Base-by-base conservation (phyloP, 2,797 vertebrate species). In the Phalanger gymnotis region DNA sequence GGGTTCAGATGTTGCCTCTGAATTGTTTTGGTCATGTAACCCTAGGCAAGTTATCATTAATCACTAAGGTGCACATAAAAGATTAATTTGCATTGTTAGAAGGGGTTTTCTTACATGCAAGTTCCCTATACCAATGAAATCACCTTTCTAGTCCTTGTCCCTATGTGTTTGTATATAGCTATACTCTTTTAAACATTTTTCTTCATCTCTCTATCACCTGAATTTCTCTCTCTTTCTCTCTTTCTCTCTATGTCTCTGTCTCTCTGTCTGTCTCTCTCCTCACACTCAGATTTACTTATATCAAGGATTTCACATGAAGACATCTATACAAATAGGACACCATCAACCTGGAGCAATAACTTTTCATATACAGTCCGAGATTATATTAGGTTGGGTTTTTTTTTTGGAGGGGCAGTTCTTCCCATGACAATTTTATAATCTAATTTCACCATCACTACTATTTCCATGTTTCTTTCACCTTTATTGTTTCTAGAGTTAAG, bases 351-450 rank as follows among this genome's bases (percentile, higher is more conserved):
- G 4, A 4, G 56, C 31, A 91, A 92, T 27, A 51, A 51, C 2
- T 95, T 93, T 40, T 57, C 27, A 81, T 2, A 81, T 55, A 94
- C 10, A 97, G 94, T 0, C 0, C 54, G 87, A 92, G 57, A 53
- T 53, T 14, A 22, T 30, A 40, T 0, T 92, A 53, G 19, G 22
- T 54, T 25, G 73, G n/a, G n/a, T n/a, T 4, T 51, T 51, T 61
- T 14, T 91, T 95, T 96, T 90, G 2, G 73, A 81, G 13, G 22
- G 95, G 53, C 30, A 30, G 40, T 3, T 52, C 3, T 92, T 56
- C 73, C 90, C 40, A 31, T 87, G 73, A 87, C 34, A 92, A 56
- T 47, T 1, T 89, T 51, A 97, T 56, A 93, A 87, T 96, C 54
- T 92, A 93, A 54, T 54, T 90, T 97, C 52, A 53, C 19, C 40